Percentiles rank a stretch among this genome's conserved stretches.
Evolutionary conservation across 2,888 invertebrate genomes (phyloP).

Genomic region (Seira musarum): DNA sequence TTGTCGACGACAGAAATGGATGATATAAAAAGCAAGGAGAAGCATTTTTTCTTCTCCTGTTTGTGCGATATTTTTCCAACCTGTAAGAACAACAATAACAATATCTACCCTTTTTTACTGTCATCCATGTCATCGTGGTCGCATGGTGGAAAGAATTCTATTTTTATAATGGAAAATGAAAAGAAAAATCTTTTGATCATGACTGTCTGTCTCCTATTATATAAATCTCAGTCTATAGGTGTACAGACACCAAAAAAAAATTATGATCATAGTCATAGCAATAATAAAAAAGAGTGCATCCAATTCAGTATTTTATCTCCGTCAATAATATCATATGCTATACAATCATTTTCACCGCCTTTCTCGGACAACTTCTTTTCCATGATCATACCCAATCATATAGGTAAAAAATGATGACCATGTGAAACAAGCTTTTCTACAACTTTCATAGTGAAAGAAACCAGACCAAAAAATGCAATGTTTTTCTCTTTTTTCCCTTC

Average conservation of each 20-base stretch:
- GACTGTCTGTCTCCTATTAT: background rate
- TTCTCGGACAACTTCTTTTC: constrained; percentile 39
- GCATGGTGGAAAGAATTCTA: background rate
- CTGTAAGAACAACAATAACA: background rate
- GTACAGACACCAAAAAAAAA: no score
- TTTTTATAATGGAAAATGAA: background rate
- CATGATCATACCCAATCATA: background rate
- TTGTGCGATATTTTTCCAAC: background rate
- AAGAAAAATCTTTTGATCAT: background rate
- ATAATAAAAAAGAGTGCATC: no score
- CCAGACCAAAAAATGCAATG: background rate
- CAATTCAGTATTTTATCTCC: background rate
- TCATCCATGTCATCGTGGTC: background rate
- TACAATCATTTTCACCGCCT: constrained; percentile 45
- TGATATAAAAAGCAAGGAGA: background rate
- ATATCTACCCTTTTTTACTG: constrained; percentile 12
- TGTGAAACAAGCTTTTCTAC: constrained; percentile 58
- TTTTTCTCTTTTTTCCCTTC: constrained; percentile 6
- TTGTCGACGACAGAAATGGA: no score
- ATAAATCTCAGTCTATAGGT: no score
- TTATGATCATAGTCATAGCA: no score
- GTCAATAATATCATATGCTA: constrained; percentile 13
- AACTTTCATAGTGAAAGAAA: no score
- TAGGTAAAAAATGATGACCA: constrained; percentile 52
- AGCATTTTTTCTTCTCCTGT: background rate